Base-by-base conservation (phyloP, 2,888 invertebrate genomes). In the Eurytoma californica region DNA sequence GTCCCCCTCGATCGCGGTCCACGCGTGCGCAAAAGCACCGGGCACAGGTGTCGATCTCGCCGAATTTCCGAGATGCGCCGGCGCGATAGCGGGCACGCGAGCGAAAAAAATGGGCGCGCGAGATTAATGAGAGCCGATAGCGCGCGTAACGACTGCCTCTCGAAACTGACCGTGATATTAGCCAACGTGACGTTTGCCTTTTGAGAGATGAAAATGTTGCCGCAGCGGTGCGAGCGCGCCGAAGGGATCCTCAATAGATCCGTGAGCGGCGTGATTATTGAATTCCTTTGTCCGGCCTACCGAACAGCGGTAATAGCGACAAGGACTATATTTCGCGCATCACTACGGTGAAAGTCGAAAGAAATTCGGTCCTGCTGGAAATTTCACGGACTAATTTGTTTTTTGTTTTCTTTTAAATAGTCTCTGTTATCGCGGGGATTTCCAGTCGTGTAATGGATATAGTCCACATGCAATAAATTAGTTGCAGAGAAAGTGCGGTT, bases 401-500 rank as follows among this genome's bases (percentile, higher is more conserved):
- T 39, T 49, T 47, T 16, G 14, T 1, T 39, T 39, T 3, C 39
- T 39, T 39, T 3, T 39, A 39, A 39, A 39, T 3, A 7, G 7
- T 7, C 3, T 2, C 14, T 24, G n/a, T 16, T 69, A 53, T 24
- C 51, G 68, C 57, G 30, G 39, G 63, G 74, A 18, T 24, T 67
- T 74, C 67, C 60, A 30, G 5, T 4, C 4, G 55, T 39, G 49
- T 60, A 24, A 39, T 49, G 16, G 63, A 74, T 74, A 67, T 58
- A 67, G 74, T 74, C 49, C 67, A 74, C 67, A 66, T 66, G 74
- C 74, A 49, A 67, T 74, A 74, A 74, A 74, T 74, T 74, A 67
- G 39, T 18, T n/a, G 53, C 20, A 18, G 53, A 49, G 57, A 72
- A 47, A 72, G 72, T 51, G 47, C 16, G n/a, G 13, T 39, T 39